Evolutionary conservation across 1,140 invertebrate species (phyloP).

Genomic region (Teleogryllus occipitalis): DNA sequence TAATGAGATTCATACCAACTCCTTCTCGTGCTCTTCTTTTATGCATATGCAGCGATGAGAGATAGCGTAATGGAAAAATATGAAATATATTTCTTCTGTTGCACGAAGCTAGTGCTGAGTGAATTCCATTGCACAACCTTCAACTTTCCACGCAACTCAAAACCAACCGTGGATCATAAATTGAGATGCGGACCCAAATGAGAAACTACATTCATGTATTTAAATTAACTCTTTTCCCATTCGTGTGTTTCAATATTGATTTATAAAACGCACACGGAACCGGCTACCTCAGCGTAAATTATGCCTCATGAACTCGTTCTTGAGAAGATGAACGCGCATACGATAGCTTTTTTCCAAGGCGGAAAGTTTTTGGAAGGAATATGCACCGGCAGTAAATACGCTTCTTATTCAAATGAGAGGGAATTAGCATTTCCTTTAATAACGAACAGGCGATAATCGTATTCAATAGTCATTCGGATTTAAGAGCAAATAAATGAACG

Average conservation of each 20-base stretch:
- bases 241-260: slow-evolving; percentile 1
- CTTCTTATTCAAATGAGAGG: neutral
- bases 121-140: neutral
- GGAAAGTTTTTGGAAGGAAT: neutral
- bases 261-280: neutral
- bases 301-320: neutral
- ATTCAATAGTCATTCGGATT: neutral
- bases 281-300: neutral
- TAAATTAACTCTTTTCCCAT: neutral
- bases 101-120: neutral
- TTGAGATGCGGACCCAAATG: neutral
- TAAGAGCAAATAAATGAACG: neutral
- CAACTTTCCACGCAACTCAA: neutral
- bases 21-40: neutral
- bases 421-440: neutral
- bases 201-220: neutral
- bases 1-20: neutral
- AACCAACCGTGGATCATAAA: neutral
- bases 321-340: neutral
- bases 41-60: neutral
- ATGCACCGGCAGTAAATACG: neutral
- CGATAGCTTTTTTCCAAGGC: neutral
- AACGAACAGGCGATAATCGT: neutral
- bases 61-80: slow-evolving; percentile 1
- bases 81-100: neutral